Evolutionary conservation across 2,113 vertebrate genomes (phyloP).

Genomic region (Serilophus lunatus): DNA sequence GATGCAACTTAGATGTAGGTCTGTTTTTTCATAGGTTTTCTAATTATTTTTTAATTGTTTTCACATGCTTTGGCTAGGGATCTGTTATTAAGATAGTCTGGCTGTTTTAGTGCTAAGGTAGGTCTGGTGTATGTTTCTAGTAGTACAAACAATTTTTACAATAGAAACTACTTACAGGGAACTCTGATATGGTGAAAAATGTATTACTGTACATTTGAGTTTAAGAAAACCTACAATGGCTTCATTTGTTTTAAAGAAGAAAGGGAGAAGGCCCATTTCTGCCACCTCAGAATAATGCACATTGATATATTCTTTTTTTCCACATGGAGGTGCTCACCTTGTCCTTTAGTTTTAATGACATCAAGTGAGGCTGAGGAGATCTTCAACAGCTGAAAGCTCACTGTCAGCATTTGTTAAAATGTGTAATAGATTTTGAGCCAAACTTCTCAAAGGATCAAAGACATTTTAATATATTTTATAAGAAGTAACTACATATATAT

Average conservation of each 20-base stretch:
- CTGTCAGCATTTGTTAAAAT: neutral
- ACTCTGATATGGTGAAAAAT: slow-evolving; percentile 12
- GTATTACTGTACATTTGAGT: neutral
- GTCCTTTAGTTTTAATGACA: neutral
- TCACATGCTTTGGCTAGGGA: slow-evolving; percentile 27
- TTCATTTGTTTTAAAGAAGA: slow-evolving; percentile 37
- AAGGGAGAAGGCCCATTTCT: neutral
- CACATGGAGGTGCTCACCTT: neutral
- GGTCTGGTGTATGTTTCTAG: slow-evolving; percentile 29
- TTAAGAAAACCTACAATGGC: slow-evolving; percentile 2
- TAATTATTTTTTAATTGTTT: slow-evolving; percentile 62
- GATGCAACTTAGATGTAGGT: slow-evolving; percentile 22
- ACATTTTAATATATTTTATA: neutral
- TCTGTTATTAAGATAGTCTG: slow-evolving; percentile 36
- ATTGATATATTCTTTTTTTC: neutral
- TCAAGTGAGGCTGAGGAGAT: slow-evolving; percentile 10
- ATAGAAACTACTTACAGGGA: neutral
- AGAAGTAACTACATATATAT: neutral
- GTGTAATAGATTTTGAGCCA: neutral
- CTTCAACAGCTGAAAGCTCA: neutral
- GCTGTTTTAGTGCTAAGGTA: slow-evolving; percentile 3
- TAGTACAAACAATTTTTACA: neutral
- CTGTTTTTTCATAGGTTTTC: slow-evolving; percentile 46
- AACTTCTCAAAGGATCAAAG: slow-evolving; percentile 5
- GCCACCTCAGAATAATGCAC: neutral